Evolutionary conservation across 2,888 invertebrate species (phyloP), one percentile per base, ranked within the genome.

Genomic region (Amphipyra tragopoginis): DNA sequence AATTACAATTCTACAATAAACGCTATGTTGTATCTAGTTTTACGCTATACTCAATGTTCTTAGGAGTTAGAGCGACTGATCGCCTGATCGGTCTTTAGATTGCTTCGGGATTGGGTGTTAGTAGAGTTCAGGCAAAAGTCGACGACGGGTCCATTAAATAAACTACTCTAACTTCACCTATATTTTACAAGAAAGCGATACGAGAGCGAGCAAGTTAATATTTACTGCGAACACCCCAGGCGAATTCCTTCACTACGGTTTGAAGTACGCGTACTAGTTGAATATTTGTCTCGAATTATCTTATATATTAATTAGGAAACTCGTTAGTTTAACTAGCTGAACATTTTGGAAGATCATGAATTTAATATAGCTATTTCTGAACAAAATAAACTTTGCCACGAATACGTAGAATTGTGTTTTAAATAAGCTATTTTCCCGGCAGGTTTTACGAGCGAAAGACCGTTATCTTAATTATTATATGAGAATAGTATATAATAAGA

Each of bases 151-250:
- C 85, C 86, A 87, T 87, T 88, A 87, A 89, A 88, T 87, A 85
- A 88, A 87, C 86, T 86, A 86, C 81, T 78, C 80, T 45, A 90
- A 91, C 88, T 91, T 90, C 70, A 77, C 80, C 86, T 81, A 90
- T 90, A 90, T 90, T 89, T 91, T 85, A 88, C 82, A 77, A 81
- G 88, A 75, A 86, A 81, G 74, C 86, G 81, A 90, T 87, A 87
- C 87, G 71, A 52, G 72, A 72, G 71, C 72, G 69, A 72, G 76
- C 59, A 81, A 86, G 81, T 86, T 89, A 81, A 83, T 87, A 88
- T 90, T 86, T 87, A 89, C 81, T 78, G 81, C 77, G 64, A 74
- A 71, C 69, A 76, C 76, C 72, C 65, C 63, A 58, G 47, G 66
- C 54, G 50, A 77, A 73, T 77, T 60, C 45, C 70, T 52, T 42